phyloP scores from a whole-genome alignment of 2,797 vertebrate genomes.

The Chelon labrosus region DNA sequence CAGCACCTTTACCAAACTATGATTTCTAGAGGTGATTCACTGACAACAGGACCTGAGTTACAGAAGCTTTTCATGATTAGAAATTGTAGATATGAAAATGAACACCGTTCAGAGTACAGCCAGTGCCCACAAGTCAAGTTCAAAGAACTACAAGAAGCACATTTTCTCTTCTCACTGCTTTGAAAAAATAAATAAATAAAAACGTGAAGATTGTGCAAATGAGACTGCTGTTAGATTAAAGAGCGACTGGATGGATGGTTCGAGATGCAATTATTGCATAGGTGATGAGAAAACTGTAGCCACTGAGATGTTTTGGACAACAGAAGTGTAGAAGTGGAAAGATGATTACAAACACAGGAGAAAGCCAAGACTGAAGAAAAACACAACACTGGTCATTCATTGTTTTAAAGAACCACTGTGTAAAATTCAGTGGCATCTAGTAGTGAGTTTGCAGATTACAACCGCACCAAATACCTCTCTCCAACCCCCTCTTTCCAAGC shows the following conservation, averaged over 20 bases:
- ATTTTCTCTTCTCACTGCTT: background rate
- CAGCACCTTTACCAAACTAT: background rate
- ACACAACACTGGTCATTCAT: background rate
- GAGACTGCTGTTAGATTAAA: slow-evolving; percentile 8
- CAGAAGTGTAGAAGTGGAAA: slow-evolving; percentile 11
- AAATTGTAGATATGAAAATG: slow-evolving; percentile 21
- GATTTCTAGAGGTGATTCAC: slow-evolving; percentile 17
- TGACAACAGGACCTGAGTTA: slow-evolving; percentile 9
- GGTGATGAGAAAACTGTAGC: slow-evolving; percentile 11
- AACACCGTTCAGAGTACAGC: background rate
- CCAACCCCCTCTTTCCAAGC: background rate
- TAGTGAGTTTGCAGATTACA: background rate
- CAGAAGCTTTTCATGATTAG: slow-evolving; percentile 29
- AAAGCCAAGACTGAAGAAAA: slow-evolving; percentile 17
- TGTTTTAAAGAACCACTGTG: too few species aligned
- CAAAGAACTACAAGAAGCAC: background rate
- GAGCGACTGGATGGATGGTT: background rate
- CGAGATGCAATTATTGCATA: background rate
- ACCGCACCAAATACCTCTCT: too few species aligned
- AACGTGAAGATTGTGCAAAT: background rate
- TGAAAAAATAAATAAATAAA: background rate
- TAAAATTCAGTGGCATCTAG: too few species aligned
- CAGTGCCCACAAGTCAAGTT: slow-evolving; percentile 12
- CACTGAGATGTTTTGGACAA: slow-evolving; percentile 18
- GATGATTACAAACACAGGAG: slow-evolving; percentile 25